phyloP scores from a whole-genome alignment of 23 tunicate species.

The Halocynthia roretzi region DNA sequence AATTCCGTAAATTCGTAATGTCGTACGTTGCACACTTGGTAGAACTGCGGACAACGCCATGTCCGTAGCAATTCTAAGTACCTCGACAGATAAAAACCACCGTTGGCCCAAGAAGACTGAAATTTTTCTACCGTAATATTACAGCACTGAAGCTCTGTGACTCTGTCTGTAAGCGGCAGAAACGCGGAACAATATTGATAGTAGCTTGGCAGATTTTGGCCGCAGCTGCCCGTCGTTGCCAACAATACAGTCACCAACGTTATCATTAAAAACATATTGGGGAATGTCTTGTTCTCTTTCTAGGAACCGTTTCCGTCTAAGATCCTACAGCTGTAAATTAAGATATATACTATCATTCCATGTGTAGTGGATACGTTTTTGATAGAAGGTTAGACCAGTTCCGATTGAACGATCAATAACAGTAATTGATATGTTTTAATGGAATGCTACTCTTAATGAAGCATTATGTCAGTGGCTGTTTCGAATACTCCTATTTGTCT shows the following conservation, averaged over 20 bases:
- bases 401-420: no score
- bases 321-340: no score
- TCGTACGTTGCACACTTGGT: conserved; percentile 27
- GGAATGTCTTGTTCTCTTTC: neutral
- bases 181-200: neutral
- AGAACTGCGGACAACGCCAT: conserved; percentile 61
- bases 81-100: conserved; percentile 15
- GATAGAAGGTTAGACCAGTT: no score
- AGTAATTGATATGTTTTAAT: no score
- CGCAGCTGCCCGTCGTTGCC: neutral
- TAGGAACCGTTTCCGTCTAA: no score
- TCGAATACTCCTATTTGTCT: no score
- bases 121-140: neutral
- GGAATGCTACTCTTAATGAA: no score
- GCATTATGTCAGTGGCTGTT: no score
- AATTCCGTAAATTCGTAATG: conserved; percentile 29
- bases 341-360: no score
- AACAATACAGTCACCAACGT: neutral
- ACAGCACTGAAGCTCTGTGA: neutral
- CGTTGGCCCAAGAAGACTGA: conserved; percentile 4
- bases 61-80: conserved; percentile 20
- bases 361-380: no score
- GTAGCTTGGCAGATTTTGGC: neutral
- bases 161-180: neutral
- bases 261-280: neutral